Percentiles rank a stretch among this genome's conserved stretches.
Conservation (phyloP, 1,140 invertebrate genomes). For the Ceratosolen fusciceps region DNA sequence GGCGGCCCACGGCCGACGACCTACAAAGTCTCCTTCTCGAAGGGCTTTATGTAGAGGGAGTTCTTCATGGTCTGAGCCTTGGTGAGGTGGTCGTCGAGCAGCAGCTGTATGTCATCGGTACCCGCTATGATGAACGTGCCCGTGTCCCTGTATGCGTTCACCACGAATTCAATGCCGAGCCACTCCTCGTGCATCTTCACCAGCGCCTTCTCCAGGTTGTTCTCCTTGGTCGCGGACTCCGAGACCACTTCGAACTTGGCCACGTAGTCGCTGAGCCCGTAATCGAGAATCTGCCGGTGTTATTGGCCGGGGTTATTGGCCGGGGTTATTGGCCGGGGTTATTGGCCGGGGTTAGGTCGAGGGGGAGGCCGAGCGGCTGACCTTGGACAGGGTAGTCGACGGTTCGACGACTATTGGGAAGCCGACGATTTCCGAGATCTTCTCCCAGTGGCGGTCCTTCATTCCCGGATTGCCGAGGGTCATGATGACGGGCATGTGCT, state of each 20-base stretch:
- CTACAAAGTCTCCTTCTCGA: constrained; percentile 85
- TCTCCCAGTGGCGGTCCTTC: constrained; percentile 95
- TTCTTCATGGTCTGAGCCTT: constrained; percentile 98
- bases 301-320: too few species aligned
- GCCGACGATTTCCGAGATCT: constrained; percentile 94
- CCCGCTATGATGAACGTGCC: constrained; percentile 92
- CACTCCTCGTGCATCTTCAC: constrained; percentile 95
- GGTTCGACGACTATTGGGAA: constrained; percentile 91
- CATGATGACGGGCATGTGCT: constrained; percentile 90
- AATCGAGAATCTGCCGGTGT: constrained; percentile 85
- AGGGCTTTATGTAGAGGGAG: constrained; percentile 96
- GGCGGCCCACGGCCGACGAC: constrained; percentile 59
- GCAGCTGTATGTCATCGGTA: constrained; percentile 95
- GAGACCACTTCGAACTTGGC: constrained; percentile 93
- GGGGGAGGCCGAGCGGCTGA: too few species aligned
- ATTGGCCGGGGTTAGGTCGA: too few species aligned
- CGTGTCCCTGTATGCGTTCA: constrained; percentile 87
- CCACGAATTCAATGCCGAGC: constrained; percentile 87
- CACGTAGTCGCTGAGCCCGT: constrained; percentile 91
- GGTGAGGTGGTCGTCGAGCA: constrained; percentile 96
- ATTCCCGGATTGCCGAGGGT: constrained; percentile 95
- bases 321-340: too few species aligned
- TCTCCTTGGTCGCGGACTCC: constrained; percentile 96
- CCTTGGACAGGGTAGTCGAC: constrained; percentile 86
- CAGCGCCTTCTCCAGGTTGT: constrained; percentile 90